A percentile compares a stretch with the other conserved stretches of the same genome.
phyloP scores from a whole-genome alignment of 2,113 vertebrate species.

The Narcine bancroftii region DNA sequence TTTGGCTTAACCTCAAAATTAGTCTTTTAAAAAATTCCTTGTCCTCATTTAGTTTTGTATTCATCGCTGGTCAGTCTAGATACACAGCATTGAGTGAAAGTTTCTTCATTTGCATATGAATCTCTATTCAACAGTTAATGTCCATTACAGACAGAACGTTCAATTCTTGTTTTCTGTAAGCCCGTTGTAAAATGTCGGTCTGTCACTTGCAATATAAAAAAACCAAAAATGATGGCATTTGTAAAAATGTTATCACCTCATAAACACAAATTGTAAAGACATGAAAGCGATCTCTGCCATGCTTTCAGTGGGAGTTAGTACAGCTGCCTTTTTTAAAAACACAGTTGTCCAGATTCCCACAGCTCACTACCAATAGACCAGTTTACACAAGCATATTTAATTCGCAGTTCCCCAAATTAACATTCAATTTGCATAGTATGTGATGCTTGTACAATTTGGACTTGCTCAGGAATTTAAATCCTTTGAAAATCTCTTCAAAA shows the following conservation, averaged over 20 bases:
- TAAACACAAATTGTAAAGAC: slow-evolving; percentile 78
- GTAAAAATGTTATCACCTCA: slow-evolving; percentile 80
- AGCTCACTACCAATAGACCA: slow-evolving; percentile 80
- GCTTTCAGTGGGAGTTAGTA: slow-evolving; percentile 74
- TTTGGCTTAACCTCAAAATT: background rate
- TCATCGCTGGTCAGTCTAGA: slow-evolving; percentile 71
- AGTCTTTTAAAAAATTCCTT: background rate
- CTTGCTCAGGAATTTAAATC: slow-evolving; percentile 79
- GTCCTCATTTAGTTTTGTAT: slow-evolving; percentile 44
- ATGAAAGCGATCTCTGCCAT: slow-evolving; percentile 71
- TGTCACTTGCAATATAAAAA: slow-evolving; percentile 79
- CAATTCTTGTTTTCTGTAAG: slow-evolving; percentile 74
- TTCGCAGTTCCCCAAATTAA: slow-evolving; percentile 87
- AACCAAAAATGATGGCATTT: slow-evolving; percentile 78
- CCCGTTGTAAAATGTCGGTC: slow-evolving; percentile 78
- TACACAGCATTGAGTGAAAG: slow-evolving; percentile 77
- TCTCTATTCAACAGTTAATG: slow-evolving; percentile 83
- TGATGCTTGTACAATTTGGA: slow-evolving; percentile 86
- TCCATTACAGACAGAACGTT: slow-evolving; percentile 75
- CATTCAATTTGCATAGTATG: slow-evolving; percentile 98
- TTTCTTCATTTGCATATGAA: slow-evolving; percentile 94
- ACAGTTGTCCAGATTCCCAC: slow-evolving; percentile 87
- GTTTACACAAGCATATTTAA: slow-evolving; percentile 85
- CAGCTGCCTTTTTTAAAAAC: slow-evolving; percentile 61
- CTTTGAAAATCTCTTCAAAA: slow-evolving; percentile 41